Percentiles rank a stretch among this genome's conserved stretches.
These are phyloP conservation scores for Danio rerio DNA, from an alignment of 2,113 vertebrate species.

Conservation along the genomic window DNA sequence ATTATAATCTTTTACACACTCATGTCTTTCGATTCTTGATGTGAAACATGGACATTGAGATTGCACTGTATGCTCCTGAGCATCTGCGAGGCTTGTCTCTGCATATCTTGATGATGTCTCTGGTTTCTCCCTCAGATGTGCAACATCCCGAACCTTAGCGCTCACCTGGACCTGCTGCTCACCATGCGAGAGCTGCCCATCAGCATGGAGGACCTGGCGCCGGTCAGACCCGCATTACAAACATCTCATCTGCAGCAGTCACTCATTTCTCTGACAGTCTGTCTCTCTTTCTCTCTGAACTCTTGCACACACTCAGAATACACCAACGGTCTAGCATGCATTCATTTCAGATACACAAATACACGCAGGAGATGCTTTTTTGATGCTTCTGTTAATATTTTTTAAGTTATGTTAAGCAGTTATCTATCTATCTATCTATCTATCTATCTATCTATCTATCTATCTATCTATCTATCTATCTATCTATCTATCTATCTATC, in stretches of 20 bases:
- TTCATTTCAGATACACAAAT: slow-evolving; percentile 1
- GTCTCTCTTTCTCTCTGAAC: not conserved
- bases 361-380: not conserved
- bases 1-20: no score
- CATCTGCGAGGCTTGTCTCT: no score
- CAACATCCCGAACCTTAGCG: slow-evolving; percentile 79
- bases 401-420: slow-evolving; percentile 11
- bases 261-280: not conserved
- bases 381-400: slow-evolving; percentile 35
- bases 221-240: slow-evolving; percentile 68
- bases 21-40: no score
- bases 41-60: no score
- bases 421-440: not conserved
- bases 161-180: slow-evolving; percentile 79
- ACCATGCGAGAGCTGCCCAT: slow-evolving; percentile 79
- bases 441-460: no score
- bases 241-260: slow-evolving; percentile 2
- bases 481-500: no score
- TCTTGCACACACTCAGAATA: slow-evolving; percentile 14
- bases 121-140: slow-evolving; percentile 78
- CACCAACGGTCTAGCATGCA: not conserved
- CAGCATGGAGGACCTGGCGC: slow-evolving; percentile 78
- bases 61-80: no score
- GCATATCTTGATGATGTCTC: no score
- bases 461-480: no score